A percentile compares a stretch with the other conserved stretches of the same genome.
These are phyloP conservation scores for Tiaroga cobitis DNA, from an alignment of 2,797 vertebrate species.

Conservation along the genomic window DNA sequence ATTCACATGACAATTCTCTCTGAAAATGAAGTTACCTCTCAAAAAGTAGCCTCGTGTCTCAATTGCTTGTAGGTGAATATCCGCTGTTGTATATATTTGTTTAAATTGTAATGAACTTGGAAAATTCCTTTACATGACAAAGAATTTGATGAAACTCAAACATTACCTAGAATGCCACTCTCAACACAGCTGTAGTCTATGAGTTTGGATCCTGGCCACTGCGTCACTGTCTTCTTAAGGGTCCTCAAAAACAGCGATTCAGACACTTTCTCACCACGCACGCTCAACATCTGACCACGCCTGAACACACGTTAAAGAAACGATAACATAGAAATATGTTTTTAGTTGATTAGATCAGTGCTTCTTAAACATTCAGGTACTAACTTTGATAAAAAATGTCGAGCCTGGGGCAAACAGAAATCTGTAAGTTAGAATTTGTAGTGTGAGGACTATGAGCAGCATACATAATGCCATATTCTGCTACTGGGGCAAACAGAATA, in stretches of 20 bases:
- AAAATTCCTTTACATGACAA: neutral
- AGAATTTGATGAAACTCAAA: neutral
- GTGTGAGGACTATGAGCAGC: neutral
- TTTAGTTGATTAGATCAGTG: neutral
- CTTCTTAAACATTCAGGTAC: neutral
- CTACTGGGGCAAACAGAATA: neutral
- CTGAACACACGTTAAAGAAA: slow-evolving; percentile 69
- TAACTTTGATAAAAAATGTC: neutral
- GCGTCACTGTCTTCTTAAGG: slow-evolving; percentile 75
- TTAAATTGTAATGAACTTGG: neutral
- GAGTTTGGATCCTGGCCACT: slow-evolving; percentile 87
- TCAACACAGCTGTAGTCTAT: slow-evolving; percentile 88
- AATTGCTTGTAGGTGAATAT: neutral
- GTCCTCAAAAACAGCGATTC: slow-evolving; percentile 82
- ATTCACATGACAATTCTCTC: neutral
- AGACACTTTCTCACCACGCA: slow-evolving; percentile 85
- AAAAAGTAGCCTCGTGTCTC: neutral
- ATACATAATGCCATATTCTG: neutral
- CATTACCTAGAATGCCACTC: slow-evolving; percentile 88
- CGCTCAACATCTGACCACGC: slow-evolving; percentile 82
- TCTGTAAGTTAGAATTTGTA: neutral
- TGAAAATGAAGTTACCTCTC: neutral
- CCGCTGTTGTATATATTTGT: neutral
- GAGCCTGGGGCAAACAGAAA: neutral
- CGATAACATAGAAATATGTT: neutral